Percentiles rank a stretch among this genome's conserved stretches.
These are phyloP conservation scores for Prietella phreatophila DNA, from an alignment of 2,113 vertebrate species.

Conservation along the genomic window DNA sequence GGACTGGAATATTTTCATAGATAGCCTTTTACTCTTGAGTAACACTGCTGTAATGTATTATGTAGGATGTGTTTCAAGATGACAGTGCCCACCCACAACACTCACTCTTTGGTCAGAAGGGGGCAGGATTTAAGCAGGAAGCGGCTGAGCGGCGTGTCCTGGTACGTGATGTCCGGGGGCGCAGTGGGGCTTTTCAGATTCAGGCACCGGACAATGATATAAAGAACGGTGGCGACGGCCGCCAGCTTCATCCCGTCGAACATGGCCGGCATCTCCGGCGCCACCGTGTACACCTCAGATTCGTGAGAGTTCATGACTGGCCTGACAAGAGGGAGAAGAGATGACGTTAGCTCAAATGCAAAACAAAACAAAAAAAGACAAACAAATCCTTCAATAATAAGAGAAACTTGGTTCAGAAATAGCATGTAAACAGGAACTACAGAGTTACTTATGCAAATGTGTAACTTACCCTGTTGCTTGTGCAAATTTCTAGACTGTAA, in stretches of 20 bases:
- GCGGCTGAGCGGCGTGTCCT: conserved; percentile 85
- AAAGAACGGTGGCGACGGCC: conserved; percentile 90
- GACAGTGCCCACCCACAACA: conserved; percentile 38
- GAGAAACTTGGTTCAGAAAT: conserved; percentile 25
- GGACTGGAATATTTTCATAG: conserved; percentile 11
- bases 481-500: conserved; percentile 14
- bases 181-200: conserved; percentile 96
- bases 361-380: not conserved
- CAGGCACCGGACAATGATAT: conserved; percentile 91
- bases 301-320: conserved; percentile 69
- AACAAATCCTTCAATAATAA: not conserved
- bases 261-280: conserved; percentile 92
- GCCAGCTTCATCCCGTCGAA: conserved; percentile 97
- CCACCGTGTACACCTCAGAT: conserved; percentile 67
- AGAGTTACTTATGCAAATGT: conserved; percentile 4
- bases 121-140: conserved; percentile 94
- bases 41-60: not conserved
- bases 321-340: conserved; percentile 49
- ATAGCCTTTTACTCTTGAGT: not conserved
- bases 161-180: conserved; percentile 87
- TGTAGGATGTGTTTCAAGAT: not conserved
- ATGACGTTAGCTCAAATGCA: not conserved
- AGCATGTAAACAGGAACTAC: not conserved
- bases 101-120: conserved; percentile 98
- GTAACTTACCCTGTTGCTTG: conserved; percentile 57